These are phyloP conservation scores for Cantharis lateralis DNA, from an alignment of 2,888 invertebrate genomes.

Conservation along the genomic window DNA sequence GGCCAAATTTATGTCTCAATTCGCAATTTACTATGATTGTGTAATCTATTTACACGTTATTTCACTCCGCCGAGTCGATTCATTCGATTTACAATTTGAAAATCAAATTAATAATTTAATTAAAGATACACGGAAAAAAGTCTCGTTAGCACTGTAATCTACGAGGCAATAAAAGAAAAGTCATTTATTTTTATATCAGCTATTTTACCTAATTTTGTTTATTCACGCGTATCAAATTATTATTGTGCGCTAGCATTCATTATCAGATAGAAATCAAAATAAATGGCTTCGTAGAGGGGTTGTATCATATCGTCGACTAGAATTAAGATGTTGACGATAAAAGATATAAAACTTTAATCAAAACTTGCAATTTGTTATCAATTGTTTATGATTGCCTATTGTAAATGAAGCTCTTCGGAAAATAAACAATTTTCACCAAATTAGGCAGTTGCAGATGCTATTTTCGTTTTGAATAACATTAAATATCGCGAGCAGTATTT, in stretches of 20 bases:
- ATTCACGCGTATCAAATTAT: conserved; percentile 38
- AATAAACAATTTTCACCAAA: not conserved
- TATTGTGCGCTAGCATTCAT: conserved; percentile 38
- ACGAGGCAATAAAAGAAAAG: conserved; percentile 3
- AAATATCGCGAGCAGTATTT: not conserved
- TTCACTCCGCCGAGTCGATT: not conserved
- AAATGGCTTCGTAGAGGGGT: conserved; percentile 34
- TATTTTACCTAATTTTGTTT: conserved; percentile 12
- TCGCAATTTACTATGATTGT: conserved; percentile 7
- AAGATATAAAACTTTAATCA: not conserved
- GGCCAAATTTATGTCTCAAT: conserved; percentile 20
- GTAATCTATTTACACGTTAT: conserved; percentile 18
- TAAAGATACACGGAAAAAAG: not conserved
- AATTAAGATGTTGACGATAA: not conserved
- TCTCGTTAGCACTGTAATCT: not conserved
- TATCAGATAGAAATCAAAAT: conserved; percentile 48
- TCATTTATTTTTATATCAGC: conserved; percentile 12
- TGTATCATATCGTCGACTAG: not conserved
- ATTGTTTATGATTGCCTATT: not conserved
- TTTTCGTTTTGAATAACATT: not conserved
- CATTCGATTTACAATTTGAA: not conserved
- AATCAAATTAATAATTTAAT: not conserved
- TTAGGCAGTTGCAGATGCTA: not conserved
- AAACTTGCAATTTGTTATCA: not conserved
- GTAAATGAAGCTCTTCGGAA: not conserved